Evolutionary conservation across 2,888 invertebrate species (phyloP), one percentile per base, ranked within the genome.

Genomic region (Deilephila elpenor): DNA sequence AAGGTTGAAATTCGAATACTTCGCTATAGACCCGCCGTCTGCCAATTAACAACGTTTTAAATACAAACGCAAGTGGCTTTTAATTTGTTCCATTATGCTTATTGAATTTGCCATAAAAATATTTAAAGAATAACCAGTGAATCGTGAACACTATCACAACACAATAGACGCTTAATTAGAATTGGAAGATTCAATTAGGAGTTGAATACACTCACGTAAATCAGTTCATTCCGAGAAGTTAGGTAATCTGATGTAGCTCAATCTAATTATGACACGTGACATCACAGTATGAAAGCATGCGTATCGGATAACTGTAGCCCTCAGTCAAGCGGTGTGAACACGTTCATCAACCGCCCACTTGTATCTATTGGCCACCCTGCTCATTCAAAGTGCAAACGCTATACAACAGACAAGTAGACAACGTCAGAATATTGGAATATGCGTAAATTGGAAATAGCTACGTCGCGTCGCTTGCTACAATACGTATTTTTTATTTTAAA

Each of bases 231-330:
- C 5, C 34, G 6, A n/a, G 37, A 20, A 62, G 34, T 2, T 62
- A 62, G 37, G 3, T 64, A 20, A 20, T 37, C 37, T 17, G 34
- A 32, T 11, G 64, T 37, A 44, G 20, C 64, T 20, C n/a, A 37
- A 64, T 37, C 37, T 34, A 37, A 64, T 64, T 11, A 44, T 64
- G 37, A 8, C n/a, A 64, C 34, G 62, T 64, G 64, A 64, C 64
- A 37, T n/a, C n/a, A 20, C 20, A 37, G 5, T 64, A 64, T 20
- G 32, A 34, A 34, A 62, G n/a, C 37, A 62, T 37, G 20, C n/a
- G 11, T 37, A 44, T 37, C 8, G 8, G 3, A 19, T n/a, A 64
- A 64, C 19, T 1, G n/a, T 20, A 17, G n/a, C 4, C n/a, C 20
- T n/a, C 64, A 64, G 37, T 20, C 20, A n/a, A 19, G 25, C 29